Conservation (phyloP, 1,140 invertebrate genomes). For the Platyura marginata region DNA sequence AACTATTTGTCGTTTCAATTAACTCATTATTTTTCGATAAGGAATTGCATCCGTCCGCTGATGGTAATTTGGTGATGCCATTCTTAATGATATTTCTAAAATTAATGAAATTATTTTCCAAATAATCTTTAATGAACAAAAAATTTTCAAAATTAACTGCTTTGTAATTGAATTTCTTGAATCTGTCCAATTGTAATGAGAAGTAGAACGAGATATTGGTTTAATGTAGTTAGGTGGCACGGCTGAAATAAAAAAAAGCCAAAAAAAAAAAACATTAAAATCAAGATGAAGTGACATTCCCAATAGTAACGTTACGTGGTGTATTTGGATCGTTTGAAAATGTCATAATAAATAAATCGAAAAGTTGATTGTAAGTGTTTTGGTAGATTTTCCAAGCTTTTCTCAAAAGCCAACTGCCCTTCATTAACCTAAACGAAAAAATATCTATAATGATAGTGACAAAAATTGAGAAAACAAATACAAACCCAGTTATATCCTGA, state of each 20-base stretch:
- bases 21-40: no score
- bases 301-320: neutral
- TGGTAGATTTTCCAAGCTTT: slow-evolving; percentile 57
- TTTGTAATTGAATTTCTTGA: neutral
- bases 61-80: no score
- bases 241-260: neutral
- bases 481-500: neutral
- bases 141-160: neutral
- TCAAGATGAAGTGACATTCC: neutral
- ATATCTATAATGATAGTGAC: no score
- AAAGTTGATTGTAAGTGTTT: slow-evolving; percentile 37
- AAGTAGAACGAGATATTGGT: neutral
- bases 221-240: neutral
- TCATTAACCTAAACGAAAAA: slow-evolving; percentile 20
- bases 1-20: no score
- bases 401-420: slow-evolving; percentile 47
- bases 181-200: neutral
- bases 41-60: no score
- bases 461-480: neutral
- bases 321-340: neutral
- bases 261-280: neutral
- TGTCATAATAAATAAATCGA: neutral
- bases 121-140: no score
- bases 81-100: no score
- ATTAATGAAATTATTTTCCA: no score